Evolutionary conservation across 2,797 vertebrate genomes (phyloP), one percentile per base, ranked within the genome.

Genomic region (Sebastes steindachneri): DNA sequence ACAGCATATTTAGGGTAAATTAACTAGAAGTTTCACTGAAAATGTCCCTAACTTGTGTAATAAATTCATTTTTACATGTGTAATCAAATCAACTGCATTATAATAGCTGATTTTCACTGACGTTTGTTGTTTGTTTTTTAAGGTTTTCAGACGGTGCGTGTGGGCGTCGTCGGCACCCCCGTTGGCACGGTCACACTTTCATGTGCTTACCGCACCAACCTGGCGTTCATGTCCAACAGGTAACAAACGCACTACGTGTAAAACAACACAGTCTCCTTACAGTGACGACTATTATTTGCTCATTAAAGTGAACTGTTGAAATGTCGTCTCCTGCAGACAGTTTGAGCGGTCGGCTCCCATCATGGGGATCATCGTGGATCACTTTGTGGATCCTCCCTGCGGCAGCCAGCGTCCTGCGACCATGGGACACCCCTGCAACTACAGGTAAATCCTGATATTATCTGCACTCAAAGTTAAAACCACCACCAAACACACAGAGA

Each of bases 301-400:
- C 7, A 11, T 12, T 4, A 11, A 33, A 29, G 5, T 54, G 2
- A 33, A 37, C 0, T 3, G 6, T 45, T 60, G 29, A n/a, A 37
- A 12, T 37, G 45, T 80, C 1, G 8, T 66, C 25, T 12, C 53
- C 63, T 76, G 80, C 96, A 99, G 99, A 93, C 98, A 99, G 92
- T 98, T 98, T 94, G 98, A 99, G 92, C 96, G 97, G 90, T 97
- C 97, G 3, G 97, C 96, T 83, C 98, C 98, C 28, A 99, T 99
- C 95, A 98, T 99, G 98, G 99, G 98, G 67, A 99, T 99, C 94
- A 99, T 99, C 75, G 98, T 99, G 91, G 99, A 99, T 94, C 99
- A 99, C 94, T 99, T 99, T 90, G 97, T 99, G 94, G 98, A 99
- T 92, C 97, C 97, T 89, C 97, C 98, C 83, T 96, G 96, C 73